Base-by-base conservation (phyloP, 2,888 invertebrate genomes). In the Xiphydria camelus region DNA sequence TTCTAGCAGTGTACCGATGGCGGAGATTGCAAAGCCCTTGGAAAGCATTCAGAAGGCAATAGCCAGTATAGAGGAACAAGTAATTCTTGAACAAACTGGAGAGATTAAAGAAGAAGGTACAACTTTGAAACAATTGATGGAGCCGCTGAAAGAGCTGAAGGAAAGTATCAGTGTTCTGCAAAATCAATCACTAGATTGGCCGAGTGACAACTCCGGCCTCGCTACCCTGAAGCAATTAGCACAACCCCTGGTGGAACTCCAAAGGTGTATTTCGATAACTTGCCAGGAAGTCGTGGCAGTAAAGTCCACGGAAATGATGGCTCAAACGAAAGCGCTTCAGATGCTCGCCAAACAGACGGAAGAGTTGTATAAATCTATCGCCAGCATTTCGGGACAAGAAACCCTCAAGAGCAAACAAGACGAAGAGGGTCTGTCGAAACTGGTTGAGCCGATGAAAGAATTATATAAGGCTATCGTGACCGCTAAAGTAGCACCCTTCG, bases 171-270 rank as follows among this genome's bases (percentile, higher is more conserved):
- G 18, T 12, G 12, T 12, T 5, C 23, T 41, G 17, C 41, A 35
- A 14, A 9, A 18, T 10, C 12, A 38, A 38, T 7, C 23, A 25
- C 15, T 36, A n/a, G 35, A 41, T 25, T 4, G 18, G 12, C 22
- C 25, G 5, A 39, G 32, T 4, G 18, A 25, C 7, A n/a, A 7
- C 12, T 15, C 35, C 6, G 22, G 10, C 18, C 2, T 36, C 7
- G 17, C 35, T 25, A 6, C 19, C 12, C 35, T 41, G 4, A 21
- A 9, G 22, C 31, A 41, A 3, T 76, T 75, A 19, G 79, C 79
- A 6, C 79, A 80, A 19, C 69, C 76, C 10, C 56, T 78, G 26
- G 69, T 69, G 26, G 67, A 71, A 3, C 51, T 77, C 2, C 64
- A 70, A 60, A 63, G 25, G 58, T 77, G 54, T 15, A 64, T 77